These are phyloP conservation scores for Andrena minutula DNA, from an alignment of 2,888 invertebrate genomes.

Conservation along the genomic window DNA sequence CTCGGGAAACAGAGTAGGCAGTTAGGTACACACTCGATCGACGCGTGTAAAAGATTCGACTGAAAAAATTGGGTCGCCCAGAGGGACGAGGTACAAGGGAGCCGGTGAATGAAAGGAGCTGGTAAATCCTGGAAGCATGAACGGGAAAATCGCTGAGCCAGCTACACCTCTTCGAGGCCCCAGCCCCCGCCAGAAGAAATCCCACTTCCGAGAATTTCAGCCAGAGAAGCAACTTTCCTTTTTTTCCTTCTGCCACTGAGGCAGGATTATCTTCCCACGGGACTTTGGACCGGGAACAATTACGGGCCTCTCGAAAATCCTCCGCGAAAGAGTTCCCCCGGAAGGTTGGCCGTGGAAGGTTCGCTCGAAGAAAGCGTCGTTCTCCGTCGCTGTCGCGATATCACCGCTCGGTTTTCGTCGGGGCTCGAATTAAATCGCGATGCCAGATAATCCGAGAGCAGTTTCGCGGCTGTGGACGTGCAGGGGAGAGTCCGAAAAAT, in stretches of 20 bases:
- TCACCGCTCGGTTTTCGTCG: not conserved
- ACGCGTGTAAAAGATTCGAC: not conserved
- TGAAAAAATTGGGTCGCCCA: conserved; percentile 27
- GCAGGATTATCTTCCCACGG: conserved; percentile 66
- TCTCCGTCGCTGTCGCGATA: not conserved
- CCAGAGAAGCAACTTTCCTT: conserved; percentile 64
- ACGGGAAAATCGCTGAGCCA: conserved; percentile 57
- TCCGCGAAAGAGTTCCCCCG: conserved; percentile 52
- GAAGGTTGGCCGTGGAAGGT: conserved; percentile 1
- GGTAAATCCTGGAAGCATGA: conserved; percentile 53
- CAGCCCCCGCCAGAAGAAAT: conserved; percentile 58
- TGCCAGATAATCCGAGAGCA: not conserved
- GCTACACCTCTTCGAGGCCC: conserved; percentile 53
- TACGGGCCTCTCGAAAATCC: conserved; percentile 58
- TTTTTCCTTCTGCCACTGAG: conserved; percentile 28
- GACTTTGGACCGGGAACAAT: conserved; percentile 58
- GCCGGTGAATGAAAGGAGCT: conserved; percentile 44
- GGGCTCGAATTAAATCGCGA: not conserved
- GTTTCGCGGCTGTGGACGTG: not conserved
- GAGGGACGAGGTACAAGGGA: conserved; percentile 22
- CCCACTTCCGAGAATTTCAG: conserved; percentile 72
- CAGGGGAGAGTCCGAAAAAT: too few relatives aligned
- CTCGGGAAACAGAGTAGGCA: not conserved
- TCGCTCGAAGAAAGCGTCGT: conserved; percentile 16
- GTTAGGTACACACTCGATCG: not conserved